These are phyloP conservation scores for Heteropelma amictum DNA, from an alignment of 2,888 invertebrate species.

Conservation along the genomic window DNA sequence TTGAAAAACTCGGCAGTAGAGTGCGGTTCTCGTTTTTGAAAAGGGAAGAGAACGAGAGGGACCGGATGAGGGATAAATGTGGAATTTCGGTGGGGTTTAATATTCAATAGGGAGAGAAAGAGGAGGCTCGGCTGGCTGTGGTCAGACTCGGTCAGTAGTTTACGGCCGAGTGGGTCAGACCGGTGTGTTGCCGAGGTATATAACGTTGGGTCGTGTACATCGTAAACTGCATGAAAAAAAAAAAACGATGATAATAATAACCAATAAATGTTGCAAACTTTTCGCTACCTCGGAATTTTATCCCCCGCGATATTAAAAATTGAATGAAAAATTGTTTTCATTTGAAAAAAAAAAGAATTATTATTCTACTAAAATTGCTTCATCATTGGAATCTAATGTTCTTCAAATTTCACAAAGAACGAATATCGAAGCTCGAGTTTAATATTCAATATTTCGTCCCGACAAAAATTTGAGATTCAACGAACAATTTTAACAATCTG, in stretches of 20 bases:
- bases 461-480: too few relatives aligned
- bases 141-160: constrained; percentile 57
- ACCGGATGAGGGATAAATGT: constrained; percentile 17
- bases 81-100: constrained; percentile 37
- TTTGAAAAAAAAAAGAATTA: neutral
- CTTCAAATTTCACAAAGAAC: too few relatives aligned
- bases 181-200: constrained; percentile 7
- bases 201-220: neutral
- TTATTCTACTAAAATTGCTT: neutral
- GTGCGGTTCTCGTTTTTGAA: too few relatives aligned
- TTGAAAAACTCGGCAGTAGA: too few relatives aligned
- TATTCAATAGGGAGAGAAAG: constrained; percentile 39
- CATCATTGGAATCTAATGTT: neutral
- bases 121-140: constrained; percentile 45
- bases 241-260: too few relatives aligned
- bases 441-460: too few relatives aligned
- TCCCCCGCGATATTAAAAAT: constrained; percentile 11
- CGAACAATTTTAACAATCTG: too few relatives aligned
- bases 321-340: too few relatives aligned
- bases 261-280: constrained; percentile 37
- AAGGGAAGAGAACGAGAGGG: neutral
- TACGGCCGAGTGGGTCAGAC: constrained; percentile 52
- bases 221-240: constrained; percentile 5
- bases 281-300: constrained; percentile 5
- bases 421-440: too few relatives aligned